Base-by-base conservation (phyloP, 2,113 vertebrate genomes). In the Ictidomys tridecemlineatus region DNA sequence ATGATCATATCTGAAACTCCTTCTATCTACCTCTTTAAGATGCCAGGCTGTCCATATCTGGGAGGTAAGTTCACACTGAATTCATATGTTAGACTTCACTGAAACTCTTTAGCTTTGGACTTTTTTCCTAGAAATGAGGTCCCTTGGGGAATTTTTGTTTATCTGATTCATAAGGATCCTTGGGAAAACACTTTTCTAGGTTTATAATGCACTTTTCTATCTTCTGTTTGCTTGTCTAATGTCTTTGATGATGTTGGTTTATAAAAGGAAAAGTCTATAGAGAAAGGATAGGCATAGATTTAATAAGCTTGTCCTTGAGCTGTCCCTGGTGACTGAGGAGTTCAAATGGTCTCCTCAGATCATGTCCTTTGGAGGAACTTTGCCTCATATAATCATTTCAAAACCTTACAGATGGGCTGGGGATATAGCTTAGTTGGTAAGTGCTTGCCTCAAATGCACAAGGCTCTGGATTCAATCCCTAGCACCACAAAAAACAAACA, bases 331-430 rank as follows among this genome's bases (percentile, higher is more conserved):
- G 2, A 77, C 24, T 78, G 72, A 76, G 37, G 51, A 42, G 56
- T 88, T 96, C n/a, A 70, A 18, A 83, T 78, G 28, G 3, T 74
- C 42, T 85, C 32, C 67, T 94, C 61, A 93, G 72, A 89, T 48
- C 18, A 53, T 94, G 74, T 77, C 48, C 20, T 56, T 80, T 53
- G 34, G 69, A 90, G 30, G 92, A 92, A 89, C 22, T 89, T 92
- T 77, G 73, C n/a, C 22, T 90, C 69, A 48, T 3, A 26, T 94
- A 72, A 95, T 93, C 39, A 24, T 87, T 90, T 96, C 39, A 80
- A 96, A 96, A 53, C 24, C 48, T 95, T 85, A 67, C 39, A 79
- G 86, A 92, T 51, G 48, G 11, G 48, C 48, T 51, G 5, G 48
- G 48, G 48, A 51, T 51, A 51, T 51, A 51, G 48, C 48, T 51